Conservation (phyloP, 2,797 vertebrate species). For the Labroides dimidiatus region DNA sequence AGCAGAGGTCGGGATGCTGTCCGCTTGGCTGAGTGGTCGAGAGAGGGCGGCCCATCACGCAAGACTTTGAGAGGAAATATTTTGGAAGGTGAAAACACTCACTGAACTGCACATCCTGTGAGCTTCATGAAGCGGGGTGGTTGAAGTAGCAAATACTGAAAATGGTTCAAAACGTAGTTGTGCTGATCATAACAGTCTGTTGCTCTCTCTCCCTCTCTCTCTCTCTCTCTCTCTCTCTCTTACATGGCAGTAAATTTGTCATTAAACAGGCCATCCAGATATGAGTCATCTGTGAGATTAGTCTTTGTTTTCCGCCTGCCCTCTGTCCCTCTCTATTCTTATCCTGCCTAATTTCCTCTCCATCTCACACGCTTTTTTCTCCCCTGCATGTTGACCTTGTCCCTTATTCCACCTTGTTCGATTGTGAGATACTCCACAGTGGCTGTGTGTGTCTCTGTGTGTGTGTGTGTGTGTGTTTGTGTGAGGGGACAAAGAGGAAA, state of each 20-base stretch:
- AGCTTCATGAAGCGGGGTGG: constrained; percentile 10
- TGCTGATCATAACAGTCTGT: constrained; percentile 22
- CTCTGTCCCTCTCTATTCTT: constrained; percentile 65
- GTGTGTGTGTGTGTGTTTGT: constrained; percentile 19
- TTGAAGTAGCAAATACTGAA: constrained; percentile 19
- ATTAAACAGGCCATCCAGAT: constrained; percentile 61
- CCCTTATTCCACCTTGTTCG: constrained; percentile 72
- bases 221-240: neutral
- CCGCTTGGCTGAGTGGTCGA: constrained; percentile 51
- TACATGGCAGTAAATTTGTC: constrained; percentile 55
- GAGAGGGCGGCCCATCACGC: constrained; percentile 41
- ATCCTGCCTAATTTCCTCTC: constrained; percentile 72
- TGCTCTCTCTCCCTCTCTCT: constrained; percentile 1
- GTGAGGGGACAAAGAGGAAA: constrained; percentile 56
- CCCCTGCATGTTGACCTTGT: constrained; percentile 79
- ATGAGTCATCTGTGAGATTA: constrained; percentile 71
- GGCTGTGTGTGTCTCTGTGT: constrained; percentile 27
- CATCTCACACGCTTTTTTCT: constrained; percentile 40
- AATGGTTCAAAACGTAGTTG: constrained; percentile 25
- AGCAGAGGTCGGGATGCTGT: constrained; percentile 50
- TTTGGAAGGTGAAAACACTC: constrained; percentile 47
- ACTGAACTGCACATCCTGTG: constrained; percentile 30
- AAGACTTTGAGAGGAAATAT: constrained; percentile 36
- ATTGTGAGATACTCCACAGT: constrained; percentile 60
- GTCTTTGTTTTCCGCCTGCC: constrained; percentile 62